phyloP scores from a whole-genome alignment of 2,113 vertebrate genomes.

The Heterochromis multidens region DNA sequence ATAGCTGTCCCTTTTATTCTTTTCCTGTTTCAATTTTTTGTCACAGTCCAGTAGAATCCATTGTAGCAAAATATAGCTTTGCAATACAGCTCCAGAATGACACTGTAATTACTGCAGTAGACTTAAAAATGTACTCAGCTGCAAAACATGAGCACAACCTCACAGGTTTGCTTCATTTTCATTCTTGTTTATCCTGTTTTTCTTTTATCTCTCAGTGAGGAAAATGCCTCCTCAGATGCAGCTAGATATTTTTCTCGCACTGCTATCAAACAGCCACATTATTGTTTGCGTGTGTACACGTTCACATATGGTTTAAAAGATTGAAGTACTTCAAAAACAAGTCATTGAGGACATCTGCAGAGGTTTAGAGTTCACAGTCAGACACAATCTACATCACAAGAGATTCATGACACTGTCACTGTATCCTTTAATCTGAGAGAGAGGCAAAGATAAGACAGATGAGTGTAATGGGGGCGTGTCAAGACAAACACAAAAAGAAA shows the following conservation, averaged over 20 bases:
- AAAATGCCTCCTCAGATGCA: neutral
- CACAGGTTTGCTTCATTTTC: neutral
- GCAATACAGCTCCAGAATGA: neutral
- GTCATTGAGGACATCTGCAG: constrained; percentile 4
- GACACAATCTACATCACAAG: neutral
- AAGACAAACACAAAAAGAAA: constrained; percentile 13
- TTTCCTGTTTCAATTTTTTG: neutral
- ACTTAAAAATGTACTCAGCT: neutral
- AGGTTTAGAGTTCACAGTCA: constrained; percentile 6
- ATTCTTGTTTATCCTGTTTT: neutral
- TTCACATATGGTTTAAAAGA: neutral
- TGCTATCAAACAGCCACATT: neutral
- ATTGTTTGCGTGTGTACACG: neutral
- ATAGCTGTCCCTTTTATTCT: neutral
- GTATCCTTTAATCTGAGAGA: constrained; percentile 14
- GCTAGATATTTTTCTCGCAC: neutral
- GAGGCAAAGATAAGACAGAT: constrained; percentile 12
- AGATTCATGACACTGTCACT: constrained; percentile 15
- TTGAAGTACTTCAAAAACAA: neutral
- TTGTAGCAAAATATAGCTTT: constrained; percentile 24
- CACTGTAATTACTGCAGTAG: constrained; percentile 22
- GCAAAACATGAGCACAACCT: constrained; percentile 14
- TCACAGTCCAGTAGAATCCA: neutral
- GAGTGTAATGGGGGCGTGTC: neutral
- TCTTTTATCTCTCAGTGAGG: neutral